Evolutionary conservation across 2,888 invertebrate species (phyloP).

Genomic region (Oxystoma pomonae): DNA sequence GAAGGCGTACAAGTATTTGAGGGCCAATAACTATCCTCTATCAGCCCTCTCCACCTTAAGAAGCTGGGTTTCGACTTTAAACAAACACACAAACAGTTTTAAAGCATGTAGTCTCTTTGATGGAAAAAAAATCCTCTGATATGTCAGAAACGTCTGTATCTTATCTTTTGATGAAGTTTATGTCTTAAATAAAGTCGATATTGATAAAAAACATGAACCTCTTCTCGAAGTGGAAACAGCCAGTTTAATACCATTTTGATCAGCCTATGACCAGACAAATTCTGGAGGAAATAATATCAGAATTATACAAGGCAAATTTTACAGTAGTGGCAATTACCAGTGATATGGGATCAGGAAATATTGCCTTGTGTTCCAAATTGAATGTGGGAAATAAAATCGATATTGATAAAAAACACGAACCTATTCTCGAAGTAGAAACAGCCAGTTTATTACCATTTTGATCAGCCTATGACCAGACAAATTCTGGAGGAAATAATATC

Average conservation of each 20-base stretch:
- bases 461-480: neutral
- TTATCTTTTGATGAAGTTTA: neutral
- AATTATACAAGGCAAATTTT: neutral
- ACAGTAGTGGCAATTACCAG: neutral
- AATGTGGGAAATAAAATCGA: neutral
- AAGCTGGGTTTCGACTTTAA: too few relatives aligned
- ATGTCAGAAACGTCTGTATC: neutral
- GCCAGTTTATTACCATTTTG: neutral
- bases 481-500: neutral
- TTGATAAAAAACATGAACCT: neutral
- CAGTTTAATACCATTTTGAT: neutral
- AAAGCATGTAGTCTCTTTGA: too few relatives aligned
- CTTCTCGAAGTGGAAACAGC: neutral
- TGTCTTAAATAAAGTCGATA: neutral
- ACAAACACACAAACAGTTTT: too few relatives aligned
- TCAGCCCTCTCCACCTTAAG: neutral
- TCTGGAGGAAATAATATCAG: neutral
- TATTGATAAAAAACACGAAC: neutral
- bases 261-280: neutral
- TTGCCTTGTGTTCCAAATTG: neutral
- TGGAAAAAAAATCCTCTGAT: neutral
- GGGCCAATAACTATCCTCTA: neutral
- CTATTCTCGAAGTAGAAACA: neutral
- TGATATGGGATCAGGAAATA: neutral
- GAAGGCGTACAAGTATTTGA: neutral